phyloP scores from a whole-genome alignment of 2,113 vertebrate genomes.

The Lathamus discolor region DNA sequence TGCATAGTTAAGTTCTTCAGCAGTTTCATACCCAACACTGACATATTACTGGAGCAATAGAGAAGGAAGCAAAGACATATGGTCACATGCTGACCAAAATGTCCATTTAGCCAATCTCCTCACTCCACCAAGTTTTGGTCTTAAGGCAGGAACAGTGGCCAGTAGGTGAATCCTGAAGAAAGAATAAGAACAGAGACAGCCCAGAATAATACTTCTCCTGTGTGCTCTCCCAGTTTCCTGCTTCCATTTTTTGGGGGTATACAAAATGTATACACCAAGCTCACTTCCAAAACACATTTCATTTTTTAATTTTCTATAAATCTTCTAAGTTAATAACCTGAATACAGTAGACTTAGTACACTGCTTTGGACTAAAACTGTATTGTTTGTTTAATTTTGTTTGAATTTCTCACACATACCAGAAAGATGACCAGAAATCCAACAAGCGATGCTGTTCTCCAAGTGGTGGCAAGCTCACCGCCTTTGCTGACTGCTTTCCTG shows the following conservation, averaged over 20 bases:
- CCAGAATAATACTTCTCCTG: not conserved
- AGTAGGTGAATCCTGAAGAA: not conserved
- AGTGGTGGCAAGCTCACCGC: not conserved
- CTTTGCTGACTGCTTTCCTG: not conserved
- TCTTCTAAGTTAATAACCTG: not conserved
- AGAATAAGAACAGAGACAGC: not conserved
- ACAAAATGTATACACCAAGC: not conserved
- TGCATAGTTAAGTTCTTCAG: not conserved
- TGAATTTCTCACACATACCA: not conserved
- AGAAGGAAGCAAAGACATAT: not conserved
- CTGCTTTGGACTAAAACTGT: not conserved
- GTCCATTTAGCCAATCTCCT: not conserved
- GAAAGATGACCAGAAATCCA: not conserved
- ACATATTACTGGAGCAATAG: not conserved
- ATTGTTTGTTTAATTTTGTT: not conserved
- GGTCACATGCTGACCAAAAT: not conserved
- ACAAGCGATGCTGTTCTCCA: not conserved
- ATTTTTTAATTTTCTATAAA: not conserved
- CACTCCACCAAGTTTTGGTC: fast-evolving
- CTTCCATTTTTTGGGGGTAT: not conserved
- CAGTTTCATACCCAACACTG: not conserved
- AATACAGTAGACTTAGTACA: not conserved
- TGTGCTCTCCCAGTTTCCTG: not conserved
- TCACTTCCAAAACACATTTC: not conserved
- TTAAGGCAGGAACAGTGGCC: not conserved